Conservation (phyloP, 2,888 invertebrate species). For the Macropis europaea region DNA sequence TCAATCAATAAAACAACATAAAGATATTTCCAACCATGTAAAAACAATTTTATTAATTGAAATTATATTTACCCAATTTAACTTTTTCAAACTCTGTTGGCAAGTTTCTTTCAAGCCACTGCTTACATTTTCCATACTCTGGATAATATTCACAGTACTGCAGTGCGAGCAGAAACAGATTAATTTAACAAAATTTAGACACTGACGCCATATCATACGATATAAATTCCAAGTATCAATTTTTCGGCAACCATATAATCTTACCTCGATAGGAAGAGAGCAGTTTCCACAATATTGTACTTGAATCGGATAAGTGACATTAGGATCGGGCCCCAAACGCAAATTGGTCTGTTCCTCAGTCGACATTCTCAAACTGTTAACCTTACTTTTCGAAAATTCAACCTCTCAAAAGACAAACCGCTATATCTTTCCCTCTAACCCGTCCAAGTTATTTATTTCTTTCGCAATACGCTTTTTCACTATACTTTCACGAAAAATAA, state of each 20-base stretch:
- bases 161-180: constrained; percentile 45
- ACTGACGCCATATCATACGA: constrained; percentile 1
- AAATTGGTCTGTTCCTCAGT: constrained; percentile 69
- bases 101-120: constrained; percentile 96
- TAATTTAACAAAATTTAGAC: constrained; percentile 68
- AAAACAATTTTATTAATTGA: background rate
- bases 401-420: background rate
- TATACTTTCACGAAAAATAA: background rate
- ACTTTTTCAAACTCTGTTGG: constrained; percentile 96
- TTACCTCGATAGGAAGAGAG: constrained; percentile 94
- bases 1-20: background rate
- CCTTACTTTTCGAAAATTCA: constrained; percentile 15
- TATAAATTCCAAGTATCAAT: background rate
- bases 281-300: constrained; percentile 97
- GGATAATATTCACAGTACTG: constrained; percentile 99
- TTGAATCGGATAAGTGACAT: constrained; percentile 89
- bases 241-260: constrained; percentile 10
- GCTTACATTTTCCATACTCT: constrained; percentile 97
- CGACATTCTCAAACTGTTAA: constrained; percentile 67
- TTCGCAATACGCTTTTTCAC: background rate
- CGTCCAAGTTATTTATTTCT: background rate
- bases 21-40: background rate
- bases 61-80: constrained; percentile 83
- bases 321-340: constrained; percentile 85
- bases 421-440: background rate